Evolutionary conservation across 2,113 vertebrate genomes (phyloP), one percentile per base, ranked within the genome.

Genomic region (Pheucticus melanocephalus): DNA sequence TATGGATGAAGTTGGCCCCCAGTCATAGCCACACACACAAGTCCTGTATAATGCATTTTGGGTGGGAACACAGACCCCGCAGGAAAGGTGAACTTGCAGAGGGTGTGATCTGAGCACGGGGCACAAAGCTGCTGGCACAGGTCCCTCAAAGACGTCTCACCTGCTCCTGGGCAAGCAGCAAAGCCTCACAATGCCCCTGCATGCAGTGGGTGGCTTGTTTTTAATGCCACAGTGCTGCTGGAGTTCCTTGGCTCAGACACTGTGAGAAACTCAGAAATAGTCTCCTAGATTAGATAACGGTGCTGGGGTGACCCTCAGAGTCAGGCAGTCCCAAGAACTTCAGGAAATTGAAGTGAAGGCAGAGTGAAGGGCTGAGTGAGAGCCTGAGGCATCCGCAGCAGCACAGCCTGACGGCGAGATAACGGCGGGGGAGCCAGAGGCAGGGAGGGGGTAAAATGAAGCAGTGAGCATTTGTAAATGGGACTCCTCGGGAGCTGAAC

Each of bases 401-500:
- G 61, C 82, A 17, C 30, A 66, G 82, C 12, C 78, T 27, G 75
- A 54, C 5, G n/a, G 71, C 8, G 39, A 94, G 71, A 59, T 15
- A 90, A 45, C 68, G 0, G 3, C 9, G 11, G 68, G 72, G 39
- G 39, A 69, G 54, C 0, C 1, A 70, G 89, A 47, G 50, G 54
- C 35, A 61, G 69, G 77, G 69, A 75, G 64, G 39, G 86, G 40
- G 53, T 31, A 45, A 92, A 92, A 48, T 25, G 68, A 78, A 64
- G 84, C 8, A 2, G 68, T 45, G 82, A 94, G 64, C 4, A 3
- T 89, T 92, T 90, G 85, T 78, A 91, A 88, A 93, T n/a, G 88
- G 86, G 82, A 86, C 68, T 90, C 57, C 79, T 94, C 73, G 4
- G 93, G 87, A 95, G 48, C 66, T 27, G 78, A 92, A 90, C 37